Evolutionary conservation across 2,888 invertebrate genomes (phyloP).

Genomic region (Tromatobia lineatoria): DNA sequence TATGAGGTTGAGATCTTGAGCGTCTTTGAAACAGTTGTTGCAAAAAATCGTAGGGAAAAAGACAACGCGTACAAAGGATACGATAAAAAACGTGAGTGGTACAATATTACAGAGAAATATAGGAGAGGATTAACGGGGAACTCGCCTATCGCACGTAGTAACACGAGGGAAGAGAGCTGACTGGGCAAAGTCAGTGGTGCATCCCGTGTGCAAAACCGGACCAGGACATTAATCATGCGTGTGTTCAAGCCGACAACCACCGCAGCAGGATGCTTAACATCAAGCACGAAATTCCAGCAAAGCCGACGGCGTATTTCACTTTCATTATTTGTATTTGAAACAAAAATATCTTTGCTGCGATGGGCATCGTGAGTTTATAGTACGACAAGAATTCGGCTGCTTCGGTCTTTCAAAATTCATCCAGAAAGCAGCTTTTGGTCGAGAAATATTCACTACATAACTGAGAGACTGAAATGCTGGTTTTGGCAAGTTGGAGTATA

Average conservation of each 20-base stretch:
- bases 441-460: conserved; percentile 17
- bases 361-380: background rate
- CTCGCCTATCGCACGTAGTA: conserved; percentile 12
- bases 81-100: conserved; percentile 9
- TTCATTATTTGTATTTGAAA: conserved; percentile 21
- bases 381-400: background rate
- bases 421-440: background rate
- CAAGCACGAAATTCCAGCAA: background rate
- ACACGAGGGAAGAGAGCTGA: conserved; percentile 26
- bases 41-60: background rate
- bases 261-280: conserved; percentile 38
- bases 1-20: no score
- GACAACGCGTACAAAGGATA: background rate
- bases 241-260: conserved; percentile 23
- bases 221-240: conserved; percentile 46
- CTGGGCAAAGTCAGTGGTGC: conserved; percentile 29
- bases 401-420: conserved; percentile 27
- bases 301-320: background rate
- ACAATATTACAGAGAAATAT: conserved; percentile 20
- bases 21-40: background rate
- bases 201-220: conserved; percentile 13
- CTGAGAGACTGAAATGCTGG: background rate
- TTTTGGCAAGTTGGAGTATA: conserved; percentile 14
- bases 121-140: conserved; percentile 10
- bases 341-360: conserved; percentile 19